Evolutionary conservation across 2,888 invertebrate species (phyloP), one percentile per base, ranked within the genome.

Genomic region (Didymodactylos carnosus): DNA sequence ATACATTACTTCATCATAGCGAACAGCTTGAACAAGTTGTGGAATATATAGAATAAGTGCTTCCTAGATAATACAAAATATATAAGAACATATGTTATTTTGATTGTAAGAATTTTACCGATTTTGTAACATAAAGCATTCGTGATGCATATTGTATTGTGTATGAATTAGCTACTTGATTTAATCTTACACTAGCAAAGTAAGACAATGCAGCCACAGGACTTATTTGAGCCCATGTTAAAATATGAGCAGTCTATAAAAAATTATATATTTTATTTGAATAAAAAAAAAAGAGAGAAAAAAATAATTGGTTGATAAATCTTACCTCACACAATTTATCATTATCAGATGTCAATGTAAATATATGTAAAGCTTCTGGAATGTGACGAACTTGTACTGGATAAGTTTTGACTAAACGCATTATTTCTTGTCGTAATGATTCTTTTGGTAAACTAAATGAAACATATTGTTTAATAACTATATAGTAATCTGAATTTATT

Each of bases 81-180:
- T n/a, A n/a, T n/a, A n/a, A n/a, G n/a, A n/a, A 14, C 16, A 43
- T 13, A 16, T 14, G 16, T 13, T 43, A 16, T n/a, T 27, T 43
- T n/a, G 23, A n/a, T 43, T 14, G 16, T 14, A 16, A 43, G 43
- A 43, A 14, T 16, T 46, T 70, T 49, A 70, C 73, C 14, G 75
- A 69, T 51, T 69, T 72, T 13, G 75, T 71, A 29, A 69, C 71
- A 71, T 71, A 71, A 16, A 98, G 86, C 1, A 91, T 90, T 80
- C 89, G 87, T 0, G 95, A 94, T 0, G 97, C 97, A 82, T 94
- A 95, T 83, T 98, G 98, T 0, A 95, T 93, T 0, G 95, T 93
- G 75, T 97, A 88, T 41, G 98, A 97, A 86, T 98, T 97, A 51
- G 92, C 92, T 16, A 97, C 97, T 85, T 89, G 95, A 84, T 94